Base-by-base conservation (phyloP, 2,888 invertebrate genomes). In the Caradrina kadenii region DNA sequence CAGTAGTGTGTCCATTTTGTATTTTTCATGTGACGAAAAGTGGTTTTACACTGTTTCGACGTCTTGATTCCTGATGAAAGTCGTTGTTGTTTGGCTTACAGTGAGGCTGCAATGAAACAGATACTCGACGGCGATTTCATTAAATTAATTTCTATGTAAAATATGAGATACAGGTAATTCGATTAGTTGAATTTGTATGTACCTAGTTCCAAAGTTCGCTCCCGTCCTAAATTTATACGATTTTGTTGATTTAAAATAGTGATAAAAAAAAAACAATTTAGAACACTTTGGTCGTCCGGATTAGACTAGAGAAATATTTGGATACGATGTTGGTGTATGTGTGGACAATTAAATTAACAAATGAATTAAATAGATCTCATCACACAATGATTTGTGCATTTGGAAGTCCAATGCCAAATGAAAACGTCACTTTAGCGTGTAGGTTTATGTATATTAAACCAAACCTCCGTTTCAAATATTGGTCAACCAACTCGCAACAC, bases 201-300 rank as follows among this genome's bases (percentile, higher is more conserved):
- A 81, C 69, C 86, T 83, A 85, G 84, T 85, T 88, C 86, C 85
- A 89, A 89, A 91, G 87, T 90, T 92, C 89, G 91, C 91, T 91
- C 94, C 94, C 94, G 94, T 94, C 94, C 94, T 92, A 78, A 91
- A 88, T 92, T 88, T 91, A 94, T 94, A 93, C 94, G 94, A 94
- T 85, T 86, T 88, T 87, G 83, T 85, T 87, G 78, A 68, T 68
- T 73, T 68, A 63, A 78, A 45, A 17, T 45, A 45, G 72, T 66
- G 54, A 35, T 63, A 63, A 68, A 68, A 66, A n/a, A 59, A 49
- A 55, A 53, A 68, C 61, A 71, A 58, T 62, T 59, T 73, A 78
- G 79, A 61, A 73, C 60, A 78, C 56, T 73, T 60, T 75, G 66
- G 68, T 78, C 61, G 76, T 81, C 77, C 76, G 65, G 76, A 59